A percentile compares a stretch with the other conserved stretches of the same genome.
These are phyloP conservation scores for Coremacera marginata DNA, from an alignment of 2,888 invertebrate species.

Conservation along the genomic window DNA sequence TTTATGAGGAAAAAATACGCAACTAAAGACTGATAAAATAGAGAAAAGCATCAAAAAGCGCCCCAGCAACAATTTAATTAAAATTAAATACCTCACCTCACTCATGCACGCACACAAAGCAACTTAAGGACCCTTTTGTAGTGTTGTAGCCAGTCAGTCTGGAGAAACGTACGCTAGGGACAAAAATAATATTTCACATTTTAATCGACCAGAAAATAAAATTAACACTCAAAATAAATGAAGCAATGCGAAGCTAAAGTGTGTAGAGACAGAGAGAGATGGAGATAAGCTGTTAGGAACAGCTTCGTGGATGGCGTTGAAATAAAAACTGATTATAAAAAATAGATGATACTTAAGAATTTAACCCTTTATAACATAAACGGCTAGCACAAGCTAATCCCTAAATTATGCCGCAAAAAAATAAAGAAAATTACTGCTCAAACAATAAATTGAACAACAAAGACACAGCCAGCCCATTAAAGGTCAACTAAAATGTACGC, in stretches of 20 bases:
- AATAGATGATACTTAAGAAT: not conserved
- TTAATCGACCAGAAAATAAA: slow-evolving; percentile 33
- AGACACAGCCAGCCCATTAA: not conserved
- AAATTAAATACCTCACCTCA: slow-evolving; percentile 31
- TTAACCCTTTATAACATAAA: not conserved
- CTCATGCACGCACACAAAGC: not conserved
- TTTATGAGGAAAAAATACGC: not conserved
- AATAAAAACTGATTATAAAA: not conserved
- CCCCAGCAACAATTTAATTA: slow-evolving; percentile 32
- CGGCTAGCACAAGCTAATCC: not conserved
- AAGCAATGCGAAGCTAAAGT: not conserved
- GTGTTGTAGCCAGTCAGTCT: not conserved
- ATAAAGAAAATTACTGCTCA: not conserved
- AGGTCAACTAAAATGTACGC: slow-evolving; percentile 12
- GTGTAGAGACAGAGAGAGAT: not conserved
- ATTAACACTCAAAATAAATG: slow-evolving; percentile 33
- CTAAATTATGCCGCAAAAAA: not conserved
- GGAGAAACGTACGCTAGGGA: not conserved
- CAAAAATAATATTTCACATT: slow-evolving; percentile 34
- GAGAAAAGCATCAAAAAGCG: not conserved
- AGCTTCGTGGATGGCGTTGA: not conserved
- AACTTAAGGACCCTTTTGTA: not conserved
- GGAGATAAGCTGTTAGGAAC: not conserved
- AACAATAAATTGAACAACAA: not conserved
- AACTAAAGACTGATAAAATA: not conserved